Evolutionary conservation across 2,888 invertebrate genomes (phyloP).

Genomic region (Adelphocoris suturalis): DNA sequence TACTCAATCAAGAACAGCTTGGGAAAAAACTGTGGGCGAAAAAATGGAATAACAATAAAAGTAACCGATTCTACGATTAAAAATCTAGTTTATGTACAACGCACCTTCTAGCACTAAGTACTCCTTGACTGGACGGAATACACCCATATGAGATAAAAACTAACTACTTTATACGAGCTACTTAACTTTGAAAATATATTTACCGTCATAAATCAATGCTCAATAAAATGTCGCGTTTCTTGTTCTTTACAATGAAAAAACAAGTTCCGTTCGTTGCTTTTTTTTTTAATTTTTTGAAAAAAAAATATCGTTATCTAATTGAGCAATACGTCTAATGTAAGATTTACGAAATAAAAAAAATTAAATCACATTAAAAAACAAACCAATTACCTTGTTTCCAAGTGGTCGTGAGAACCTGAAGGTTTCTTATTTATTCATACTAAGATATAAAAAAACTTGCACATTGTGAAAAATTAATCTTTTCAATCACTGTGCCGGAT

Average conservation of each 20-base stretch:
- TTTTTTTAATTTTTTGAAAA: slow-evolving; percentile 13
- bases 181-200: slow-evolving; percentile 47
- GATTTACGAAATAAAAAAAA: slow-evolving; percentile 21
- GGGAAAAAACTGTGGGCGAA: not conserved
- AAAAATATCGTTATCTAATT: slow-evolving; percentile 60
- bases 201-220: slow-evolving; percentile 58
- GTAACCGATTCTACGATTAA: slow-evolving; percentile 25
- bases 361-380: slow-evolving; percentile 3
- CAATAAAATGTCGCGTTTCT: slow-evolving; percentile 53
- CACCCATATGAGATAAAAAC: slow-evolving; percentile 26
- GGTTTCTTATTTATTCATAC: not conserved
- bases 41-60: not conserved
- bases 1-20: too few relatives aligned
- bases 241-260: not conserved
- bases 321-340: slow-evolving; percentile 58
- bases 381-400: not conserved
- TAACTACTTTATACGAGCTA: slow-evolving; percentile 58
- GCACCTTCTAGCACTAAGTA: slow-evolving; percentile 69
- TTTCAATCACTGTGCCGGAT: not conserved
- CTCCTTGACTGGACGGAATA: slow-evolving; percentile 73
- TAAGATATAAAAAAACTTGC: not conserved
- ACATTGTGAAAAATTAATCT: not conserved
- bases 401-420: not conserved
- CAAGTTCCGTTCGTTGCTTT: slow-evolving; percentile 54
- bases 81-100: slow-evolving; percentile 38